These are phyloP conservation scores for Heliconius hortense DNA, from an alignment of 2,888 invertebrate genomes.

Conservation along the genomic window DNA sequence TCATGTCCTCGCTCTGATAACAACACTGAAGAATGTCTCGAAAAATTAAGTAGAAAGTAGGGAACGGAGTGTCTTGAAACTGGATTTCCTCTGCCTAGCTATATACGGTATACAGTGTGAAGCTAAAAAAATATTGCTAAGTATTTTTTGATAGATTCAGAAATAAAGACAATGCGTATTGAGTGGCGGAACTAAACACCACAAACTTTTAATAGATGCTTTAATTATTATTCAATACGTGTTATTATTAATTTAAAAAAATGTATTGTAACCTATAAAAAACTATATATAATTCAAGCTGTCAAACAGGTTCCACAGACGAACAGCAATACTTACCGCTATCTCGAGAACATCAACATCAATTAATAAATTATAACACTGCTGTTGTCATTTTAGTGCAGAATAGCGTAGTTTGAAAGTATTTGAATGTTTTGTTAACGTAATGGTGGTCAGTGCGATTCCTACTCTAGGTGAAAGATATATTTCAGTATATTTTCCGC, in stretches of 20 bases:
- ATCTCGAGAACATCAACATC: slow-evolving; percentile 23
- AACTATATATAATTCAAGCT: slow-evolving; percentile 37
- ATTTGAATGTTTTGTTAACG: neutral
- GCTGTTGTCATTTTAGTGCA: slow-evolving; percentile 6
- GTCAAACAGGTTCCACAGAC: slow-evolving; percentile 40
- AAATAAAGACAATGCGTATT: no score
- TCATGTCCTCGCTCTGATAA: no score
- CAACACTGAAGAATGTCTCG: neutral
- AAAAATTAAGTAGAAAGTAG: no score
- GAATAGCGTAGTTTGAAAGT: neutral
- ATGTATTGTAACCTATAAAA: slow-evolving; percentile 20
- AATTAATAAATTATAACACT: slow-evolving; percentile 12
- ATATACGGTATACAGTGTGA: no score
- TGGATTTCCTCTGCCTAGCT: no score
- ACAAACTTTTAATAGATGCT: neutral
- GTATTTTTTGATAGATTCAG: no score
- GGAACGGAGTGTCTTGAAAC: no score
- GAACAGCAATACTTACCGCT: slow-evolving; percentile 27
- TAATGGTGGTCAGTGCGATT: neutral
- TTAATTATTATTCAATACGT: neutral
- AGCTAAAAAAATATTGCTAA: no score
- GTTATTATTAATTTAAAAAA: neutral
- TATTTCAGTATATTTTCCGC: neutral
- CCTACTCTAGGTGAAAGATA: no score
- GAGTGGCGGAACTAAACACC: no score